These are phyloP conservation scores for Galago senegalensis DNA, from an alignment of 2,797 vertebrate species.

Conservation along the genomic window DNA sequence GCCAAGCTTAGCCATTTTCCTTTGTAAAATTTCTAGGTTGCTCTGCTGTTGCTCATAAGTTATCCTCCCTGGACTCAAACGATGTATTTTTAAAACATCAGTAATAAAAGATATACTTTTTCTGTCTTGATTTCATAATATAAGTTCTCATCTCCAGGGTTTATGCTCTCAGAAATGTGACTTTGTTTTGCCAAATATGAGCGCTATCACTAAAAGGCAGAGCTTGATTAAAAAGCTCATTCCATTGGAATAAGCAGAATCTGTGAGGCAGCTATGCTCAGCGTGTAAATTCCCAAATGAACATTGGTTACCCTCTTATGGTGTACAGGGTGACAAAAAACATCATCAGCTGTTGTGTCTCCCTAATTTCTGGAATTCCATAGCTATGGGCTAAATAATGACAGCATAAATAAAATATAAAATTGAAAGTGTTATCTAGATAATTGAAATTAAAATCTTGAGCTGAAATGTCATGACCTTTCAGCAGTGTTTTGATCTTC, in stretches of 20 bases:
- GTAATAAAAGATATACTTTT: background rate
- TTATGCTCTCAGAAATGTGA: background rate
- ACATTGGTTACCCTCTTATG: slow-evolving; percentile 15
- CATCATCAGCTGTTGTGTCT: background rate
- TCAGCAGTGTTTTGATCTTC: background rate
- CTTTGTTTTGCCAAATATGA: slow-evolving; percentile 31
- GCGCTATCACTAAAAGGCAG: background rate
- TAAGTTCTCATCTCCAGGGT: slow-evolving; percentile 35
- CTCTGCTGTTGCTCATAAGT: background rate
- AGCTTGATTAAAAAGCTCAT: background rate
- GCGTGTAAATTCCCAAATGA: slow-evolving; percentile 45
- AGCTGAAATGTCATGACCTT: background rate
- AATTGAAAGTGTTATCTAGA: background rate
- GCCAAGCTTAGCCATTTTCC: background rate
- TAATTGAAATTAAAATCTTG: slow-evolving; percentile 57
- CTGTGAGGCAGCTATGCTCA: slow-evolving; percentile 18
- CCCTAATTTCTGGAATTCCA: background rate
- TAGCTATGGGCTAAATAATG: background rate
- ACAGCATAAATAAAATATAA: slow-evolving; percentile 27
- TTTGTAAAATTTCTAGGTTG: background rate
- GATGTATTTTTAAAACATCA: slow-evolving; percentile 15
- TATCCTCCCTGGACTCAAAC: background rate
- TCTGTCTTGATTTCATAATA: slow-evolving; percentile 27
- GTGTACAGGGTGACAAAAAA: background rate
- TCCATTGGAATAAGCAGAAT: slow-evolving; percentile 14